A percentile compares a stretch with the other conserved stretches of the same genome.
Evolutionary conservation across 2,797 vertebrate genomes (phyloP).

Genomic region (Phoxinus dragarum): DNA sequence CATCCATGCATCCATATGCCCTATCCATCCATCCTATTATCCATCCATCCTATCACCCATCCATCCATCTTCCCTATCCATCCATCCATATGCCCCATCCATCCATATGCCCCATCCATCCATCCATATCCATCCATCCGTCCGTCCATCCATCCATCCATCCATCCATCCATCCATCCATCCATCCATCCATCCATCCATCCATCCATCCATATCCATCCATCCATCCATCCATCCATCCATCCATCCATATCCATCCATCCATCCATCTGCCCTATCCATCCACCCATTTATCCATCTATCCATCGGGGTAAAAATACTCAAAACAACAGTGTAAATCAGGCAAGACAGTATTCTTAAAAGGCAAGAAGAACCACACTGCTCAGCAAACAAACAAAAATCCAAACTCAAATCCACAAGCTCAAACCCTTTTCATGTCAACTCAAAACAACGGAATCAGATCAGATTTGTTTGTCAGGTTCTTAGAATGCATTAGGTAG

Average conservation of each 20-base stretch:
- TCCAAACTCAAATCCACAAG: conserved; percentile 25
- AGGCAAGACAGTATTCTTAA: conserved; percentile 3
- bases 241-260: not conserved
- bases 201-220: too few species aligned
- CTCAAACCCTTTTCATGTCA: conserved; percentile 26
- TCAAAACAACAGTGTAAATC: conserved; percentile 23
- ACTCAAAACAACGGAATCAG: conserved; percentile 53
- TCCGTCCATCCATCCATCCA: not conserved
- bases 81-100: not conserved
- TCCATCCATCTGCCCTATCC: not conserved
- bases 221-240: too few species aligned
- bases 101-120: not conserved
- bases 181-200: not conserved
- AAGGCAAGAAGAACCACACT: conserved; percentile 15
- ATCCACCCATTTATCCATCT: not conserved
- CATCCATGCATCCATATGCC: not conserved
- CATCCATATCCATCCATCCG: not conserved
- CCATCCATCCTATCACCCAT: not conserved
- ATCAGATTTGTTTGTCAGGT: conserved; percentile 48
- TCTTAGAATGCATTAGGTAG: conserved; percentile 43
- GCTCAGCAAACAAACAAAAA: not conserved
- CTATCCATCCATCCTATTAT: not conserved
- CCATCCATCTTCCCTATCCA: not conserved
- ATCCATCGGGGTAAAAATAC: not conserved
- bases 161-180: not conserved